phyloP scores from a whole-genome alignment of 2,113 vertebrate genomes.

The Mus musculus region GRCm39 chr1:27987501-27988000 shows the following conservation, averaged over 20 bases:
- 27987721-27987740: accelerated
- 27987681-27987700: too few species aligned
- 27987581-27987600: neutral
- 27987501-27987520: neutral
- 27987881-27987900: neutral
- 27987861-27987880: neutral
- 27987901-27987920: too few species aligned
- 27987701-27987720: neutral
- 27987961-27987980: neutral
- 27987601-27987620: too few species aligned
- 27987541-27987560: neutral
- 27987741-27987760: neutral
- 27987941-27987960: neutral
- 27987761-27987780: neutral
- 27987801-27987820: neutral
- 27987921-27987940: too few species aligned
- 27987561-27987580: neutral
- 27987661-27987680: too few species aligned
- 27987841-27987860: neutral
- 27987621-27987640: neutral
- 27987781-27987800: neutral
- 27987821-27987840: neutral
- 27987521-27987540: neutral
- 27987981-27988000: neutral
- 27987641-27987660: too few species aligned